Base-by-base conservation (phyloP, 92 coral and sea anemone species). In the Pocillopora meandrina region DNA sequence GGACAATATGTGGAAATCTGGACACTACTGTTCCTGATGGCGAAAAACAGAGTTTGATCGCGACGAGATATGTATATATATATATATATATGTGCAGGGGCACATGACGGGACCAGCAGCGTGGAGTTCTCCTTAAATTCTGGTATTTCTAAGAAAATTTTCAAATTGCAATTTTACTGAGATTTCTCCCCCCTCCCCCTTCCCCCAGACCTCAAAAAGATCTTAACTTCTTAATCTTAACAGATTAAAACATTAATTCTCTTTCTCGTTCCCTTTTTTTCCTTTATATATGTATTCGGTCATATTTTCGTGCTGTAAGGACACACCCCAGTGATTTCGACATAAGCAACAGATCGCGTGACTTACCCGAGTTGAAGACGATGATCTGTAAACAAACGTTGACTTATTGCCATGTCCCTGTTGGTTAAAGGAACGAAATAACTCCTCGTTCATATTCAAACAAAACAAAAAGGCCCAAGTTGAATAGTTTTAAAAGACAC, bases 1-100 rank as follows among this genome's bases (percentile, higher is more conserved):
- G 92, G 3, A 94, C 98, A 33, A 94, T 89, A 82, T 94, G 98
- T 14, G 98, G 95, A 80, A 94, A 92, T 75, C 98, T 90, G 76
- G 98, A 94, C 63, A 94, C 95, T 6, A 92, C 91, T 21, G 90
- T 73, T 92, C 98, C 98, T 92, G 75, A 9, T 36, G 19, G 52
- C 31, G 23, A 19, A 69, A 84, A 76, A 56, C 72, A n/a, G 17
- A 14, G 13, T 18, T 11, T n/a, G 18, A 4, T 47, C 59, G 3
- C 23, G 49, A 19, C 20, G 9, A 16, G 15, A n/a, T 6, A 19
- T 67, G 4, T 13, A 11, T 67, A 0, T 23, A 67, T 26, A 0
- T 26, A 26, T 26, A 26, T 26, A 26, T 26, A 26, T n/a, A n/a
- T n/a, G n/a, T 42, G 5, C 49, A 67, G 49, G 49, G 49, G 7